phyloP scores from a whole-genome alignment of 2,113 vertebrate genomes.

The Ameiurus melas region DNA sequence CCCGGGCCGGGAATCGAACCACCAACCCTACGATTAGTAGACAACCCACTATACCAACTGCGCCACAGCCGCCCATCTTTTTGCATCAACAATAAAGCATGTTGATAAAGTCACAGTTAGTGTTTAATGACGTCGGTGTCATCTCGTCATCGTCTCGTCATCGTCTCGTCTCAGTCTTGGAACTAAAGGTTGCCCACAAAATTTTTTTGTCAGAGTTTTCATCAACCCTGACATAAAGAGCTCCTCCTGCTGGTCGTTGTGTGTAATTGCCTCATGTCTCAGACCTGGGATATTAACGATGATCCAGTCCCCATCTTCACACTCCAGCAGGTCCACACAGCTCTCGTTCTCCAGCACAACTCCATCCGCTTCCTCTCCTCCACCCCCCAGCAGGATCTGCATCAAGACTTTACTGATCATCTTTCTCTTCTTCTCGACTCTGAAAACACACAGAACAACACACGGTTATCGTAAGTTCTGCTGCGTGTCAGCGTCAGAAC shows the following conservation, averaged over 20 bases:
- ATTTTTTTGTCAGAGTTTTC: too few species aligned
- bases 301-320: slow-evolving; percentile 75
- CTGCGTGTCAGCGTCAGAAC: not conserved
- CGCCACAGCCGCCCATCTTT: too few species aligned
- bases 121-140: too few species aligned
- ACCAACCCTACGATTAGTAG: too few species aligned
- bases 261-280: not conserved
- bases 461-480: not conserved
- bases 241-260: not conserved
- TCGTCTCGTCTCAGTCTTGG: too few species aligned
- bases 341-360: slow-evolving; percentile 25
- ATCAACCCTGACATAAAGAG: not conserved
- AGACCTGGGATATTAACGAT: slow-evolving; percentile 70
- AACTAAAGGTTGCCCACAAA: too few species aligned
- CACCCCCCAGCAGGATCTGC: slow-evolving; percentile 63
- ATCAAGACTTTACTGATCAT: slow-evolving; percentile 70
- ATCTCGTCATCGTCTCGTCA: too few species aligned
- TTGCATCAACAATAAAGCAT: too few species aligned
- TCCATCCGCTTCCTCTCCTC: slow-evolving; percentile 18
- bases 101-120: too few species aligned
- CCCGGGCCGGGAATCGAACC: too few species aligned
- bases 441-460: not conserved
- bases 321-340: slow-evolving; percentile 63
- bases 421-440: not conserved
- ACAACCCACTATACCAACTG: too few species aligned